Evolutionary conservation across 2,113 vertebrate species (phyloP).

Genomic region (Pantherophis guttatus): DNA sequence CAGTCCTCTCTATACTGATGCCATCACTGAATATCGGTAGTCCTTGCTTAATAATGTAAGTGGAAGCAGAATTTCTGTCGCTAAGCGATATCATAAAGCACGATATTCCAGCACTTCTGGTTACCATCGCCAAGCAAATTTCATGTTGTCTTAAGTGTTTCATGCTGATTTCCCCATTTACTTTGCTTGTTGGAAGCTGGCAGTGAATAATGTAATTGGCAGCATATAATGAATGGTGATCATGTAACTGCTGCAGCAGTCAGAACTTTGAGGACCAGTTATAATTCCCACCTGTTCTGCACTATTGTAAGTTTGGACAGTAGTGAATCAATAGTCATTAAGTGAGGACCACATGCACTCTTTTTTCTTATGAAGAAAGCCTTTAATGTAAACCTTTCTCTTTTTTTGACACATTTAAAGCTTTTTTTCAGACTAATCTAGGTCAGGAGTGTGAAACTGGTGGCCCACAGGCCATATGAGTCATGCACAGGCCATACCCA

Average conservation of each 20-base stretch:
- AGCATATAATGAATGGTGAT: background rate
- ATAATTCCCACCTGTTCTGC: background rate
- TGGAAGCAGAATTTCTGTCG: background rate
- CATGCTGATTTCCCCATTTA: background rate
- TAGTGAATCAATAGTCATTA: background rate
- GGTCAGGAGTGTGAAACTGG: too few relatives aligned
- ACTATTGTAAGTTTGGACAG: background rate
- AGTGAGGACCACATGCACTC: background rate
- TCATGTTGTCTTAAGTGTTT: background rate
- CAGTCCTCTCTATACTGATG: background rate
- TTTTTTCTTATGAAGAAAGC: background rate
- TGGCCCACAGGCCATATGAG: too few relatives aligned
- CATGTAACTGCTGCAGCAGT: background rate
- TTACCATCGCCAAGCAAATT: background rate
- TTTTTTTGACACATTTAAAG: background rate
- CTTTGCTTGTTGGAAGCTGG: background rate
- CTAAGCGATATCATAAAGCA: background rate
- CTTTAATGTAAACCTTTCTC: background rate
- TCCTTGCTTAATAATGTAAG: background rate
- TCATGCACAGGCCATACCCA: too few relatives aligned
- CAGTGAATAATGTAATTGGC: background rate
- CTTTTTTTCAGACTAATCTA: background rate
- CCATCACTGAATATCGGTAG: background rate
- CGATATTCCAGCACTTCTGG: background rate
- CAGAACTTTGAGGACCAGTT: background rate